Evolutionary conservation across 2,797 vertebrate genomes (phyloP).

Genomic region (Pseudochromis fuscus): DNA sequence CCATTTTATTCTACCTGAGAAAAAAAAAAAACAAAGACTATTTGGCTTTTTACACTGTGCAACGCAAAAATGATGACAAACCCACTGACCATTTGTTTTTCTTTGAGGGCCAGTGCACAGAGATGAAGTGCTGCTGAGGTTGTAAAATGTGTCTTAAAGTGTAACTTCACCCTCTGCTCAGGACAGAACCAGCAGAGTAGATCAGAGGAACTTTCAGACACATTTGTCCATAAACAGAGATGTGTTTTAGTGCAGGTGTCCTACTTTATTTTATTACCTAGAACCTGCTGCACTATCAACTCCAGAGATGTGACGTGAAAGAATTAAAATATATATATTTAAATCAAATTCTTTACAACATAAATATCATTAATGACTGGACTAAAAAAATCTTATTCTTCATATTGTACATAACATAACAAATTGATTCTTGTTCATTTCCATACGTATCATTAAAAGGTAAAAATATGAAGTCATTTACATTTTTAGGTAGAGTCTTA

Average conservation of each 20-base stretch:
- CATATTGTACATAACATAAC: conserved; percentile 9
- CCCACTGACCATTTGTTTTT: neutral
- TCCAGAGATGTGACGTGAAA: conserved; percentile 4
- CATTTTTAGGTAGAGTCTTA: conserved; percentile 40
- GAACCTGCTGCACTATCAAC: conserved; percentile 10
- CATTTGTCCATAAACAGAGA: no score
- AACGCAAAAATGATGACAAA: neutral
- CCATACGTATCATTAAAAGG: conserved; percentile 82
- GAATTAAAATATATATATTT: conserved; percentile 13
- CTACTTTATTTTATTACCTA: no score
- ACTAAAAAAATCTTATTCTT: no score
- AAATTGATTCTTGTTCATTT: no score
- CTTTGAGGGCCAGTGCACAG: neutral
- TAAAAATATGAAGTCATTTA: conserved; percentile 38
- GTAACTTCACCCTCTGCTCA: neutral
- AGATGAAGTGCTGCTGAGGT: neutral
- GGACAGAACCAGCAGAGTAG: no score
- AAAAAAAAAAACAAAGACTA: neutral
- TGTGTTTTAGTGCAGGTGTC: no score
- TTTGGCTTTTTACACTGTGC: no score
- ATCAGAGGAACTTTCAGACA: neutral
- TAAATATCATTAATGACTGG: conserved; percentile 78
- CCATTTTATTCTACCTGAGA: neutral
- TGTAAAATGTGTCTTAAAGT: neutral
- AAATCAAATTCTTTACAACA: conserved; percentile 57